Evolutionary conservation across 2,113 vertebrate species (phyloP), one percentile per base, ranked within the genome.

Genomic region (Danionella cerebrum): DNA sequence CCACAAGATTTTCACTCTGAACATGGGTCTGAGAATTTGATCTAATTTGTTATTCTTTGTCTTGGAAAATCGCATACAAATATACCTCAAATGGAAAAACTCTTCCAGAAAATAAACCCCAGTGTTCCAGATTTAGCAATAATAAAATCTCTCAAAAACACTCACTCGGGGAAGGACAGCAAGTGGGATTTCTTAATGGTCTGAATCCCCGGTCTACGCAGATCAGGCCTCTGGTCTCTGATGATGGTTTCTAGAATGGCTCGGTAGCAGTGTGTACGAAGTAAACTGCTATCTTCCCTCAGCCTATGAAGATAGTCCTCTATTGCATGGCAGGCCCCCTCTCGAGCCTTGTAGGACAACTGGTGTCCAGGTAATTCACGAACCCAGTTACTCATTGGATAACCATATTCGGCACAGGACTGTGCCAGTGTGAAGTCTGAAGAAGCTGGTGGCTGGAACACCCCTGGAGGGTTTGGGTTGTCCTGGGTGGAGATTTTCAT

Each of bases 321-420:
- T 0, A 90, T 3, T 0, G 95, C 94, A 0, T 98, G 96, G 76
- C 96, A 98, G 0, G 93, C 93, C 1, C 82, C 90, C 53, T 98
- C 96, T 27, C 91, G 83, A 0, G 93, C 90, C 78, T 93, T 91
- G 75, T 97, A 96, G 19, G 96, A 91, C 19, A 98, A 84, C 60
- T 75, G 65, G 8, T 87, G 87, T 8, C 87, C 91, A 0, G 86
- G 84, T 74, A 97, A 44, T 0, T 62, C 51, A 0, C 72, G 72
- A 10, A 97, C 90, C 80, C 89, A 91, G 14, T 79, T 7, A 42
- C 95, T 98, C 79, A 96, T 83, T 0, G 95, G 95, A 82, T 94
- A 97, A 11, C 94, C 88, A 0, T 66, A 82, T 38, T 82, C 80
- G 4, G 59, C 58, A 22, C 29, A 67, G 0, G 1, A 11, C 0